A percentile compares a stretch with the other conserved stretches of the same genome.
Evolutionary conservation across 2,113 vertebrate genomes (phyloP).

Genomic region (Alligator sinensis): DNA sequence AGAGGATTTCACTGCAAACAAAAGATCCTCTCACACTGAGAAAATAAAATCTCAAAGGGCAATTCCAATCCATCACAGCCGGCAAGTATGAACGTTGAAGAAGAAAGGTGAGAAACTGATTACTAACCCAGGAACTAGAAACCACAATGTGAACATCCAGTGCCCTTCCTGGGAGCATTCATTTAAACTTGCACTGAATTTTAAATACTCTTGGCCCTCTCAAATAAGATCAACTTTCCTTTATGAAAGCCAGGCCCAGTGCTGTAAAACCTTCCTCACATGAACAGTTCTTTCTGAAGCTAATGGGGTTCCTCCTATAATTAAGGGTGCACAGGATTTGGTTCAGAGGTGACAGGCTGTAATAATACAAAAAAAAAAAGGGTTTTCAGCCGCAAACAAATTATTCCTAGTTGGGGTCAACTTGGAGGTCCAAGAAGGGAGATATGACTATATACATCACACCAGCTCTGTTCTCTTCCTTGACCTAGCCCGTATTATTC

Average conservation of each 20-base stretch:
- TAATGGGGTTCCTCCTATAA: conserved; percentile 3
- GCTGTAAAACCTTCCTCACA: neutral
- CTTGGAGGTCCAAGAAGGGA: neutral
- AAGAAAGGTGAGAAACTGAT: neutral
- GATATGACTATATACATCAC: neutral
- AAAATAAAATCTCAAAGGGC: neutral
- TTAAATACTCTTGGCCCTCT: neutral
- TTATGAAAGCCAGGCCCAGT: neutral
- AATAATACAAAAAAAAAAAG: neutral
- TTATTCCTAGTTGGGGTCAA: neutral
- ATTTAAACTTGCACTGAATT: neutral
- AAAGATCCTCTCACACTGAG: neutral
- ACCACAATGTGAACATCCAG: rapidly evolving
- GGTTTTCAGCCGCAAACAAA: conserved; percentile 38
- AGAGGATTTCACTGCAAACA: neutral
- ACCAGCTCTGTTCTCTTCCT: neutral
- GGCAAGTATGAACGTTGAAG: neutral
- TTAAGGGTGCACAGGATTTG: neutral
- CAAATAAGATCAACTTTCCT: conserved; percentile 20
- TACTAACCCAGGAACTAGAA: neutral
- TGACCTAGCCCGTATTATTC: neutral
- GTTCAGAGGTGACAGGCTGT: neutral
- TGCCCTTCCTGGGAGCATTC: neutral
- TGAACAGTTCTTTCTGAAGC: neutral
- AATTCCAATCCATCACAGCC: neutral